Evolutionary conservation across 30 jellyfish, hydroid and myxozoan species (phyloP), one percentile per base, ranked within the genome.

Genomic region (Calvadosia cruxmelitensis): DNA sequence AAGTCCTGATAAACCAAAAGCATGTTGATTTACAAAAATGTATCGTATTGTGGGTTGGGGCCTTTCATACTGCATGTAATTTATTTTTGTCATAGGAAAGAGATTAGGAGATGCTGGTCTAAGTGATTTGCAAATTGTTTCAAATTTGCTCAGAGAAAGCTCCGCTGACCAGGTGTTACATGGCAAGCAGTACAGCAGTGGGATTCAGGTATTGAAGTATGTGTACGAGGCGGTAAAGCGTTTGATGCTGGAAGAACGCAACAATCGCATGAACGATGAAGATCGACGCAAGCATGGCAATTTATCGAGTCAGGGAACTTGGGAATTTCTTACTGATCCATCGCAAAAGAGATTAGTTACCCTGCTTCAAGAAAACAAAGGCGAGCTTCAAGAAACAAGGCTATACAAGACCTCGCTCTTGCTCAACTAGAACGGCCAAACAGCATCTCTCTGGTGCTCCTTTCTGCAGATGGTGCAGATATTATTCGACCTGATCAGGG

Each of bases 11-110:
- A 71, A 67, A 64, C 72, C 91, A 76, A 26, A 61, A 20, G 62
- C 42, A 69, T 50, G 63, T 27, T 27, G 82, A 13, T 63, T 57
- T 68, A 71, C 68, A 78, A 77, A 53, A 53, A 1, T 78, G 34
- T 64, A 78, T 68, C 67, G 91, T 78, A 33, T 64, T 78, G 68
- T 33, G 82, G 29, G 53, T 78, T 75, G 91, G 91, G 16, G 91
- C 91, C 28, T 78, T 78, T 62, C 91, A 68, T 53, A 78, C 91
- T 57, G 28, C 82, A 10, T 57, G 67, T 23, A 78, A 63, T 3
- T 68, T 13, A 20, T 78, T 5, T 81, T 77, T 29, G 82, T 78
- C 53, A 78, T 57, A 10, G 91, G 82, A 29, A 78, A 78, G 48
- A 31, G 69, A 51, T 33, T 78, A 68, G 63, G 33, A 10, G 91